Base-by-base conservation (phyloP, 2,888 invertebrate genomes). In the Erebia ligea region DNA sequence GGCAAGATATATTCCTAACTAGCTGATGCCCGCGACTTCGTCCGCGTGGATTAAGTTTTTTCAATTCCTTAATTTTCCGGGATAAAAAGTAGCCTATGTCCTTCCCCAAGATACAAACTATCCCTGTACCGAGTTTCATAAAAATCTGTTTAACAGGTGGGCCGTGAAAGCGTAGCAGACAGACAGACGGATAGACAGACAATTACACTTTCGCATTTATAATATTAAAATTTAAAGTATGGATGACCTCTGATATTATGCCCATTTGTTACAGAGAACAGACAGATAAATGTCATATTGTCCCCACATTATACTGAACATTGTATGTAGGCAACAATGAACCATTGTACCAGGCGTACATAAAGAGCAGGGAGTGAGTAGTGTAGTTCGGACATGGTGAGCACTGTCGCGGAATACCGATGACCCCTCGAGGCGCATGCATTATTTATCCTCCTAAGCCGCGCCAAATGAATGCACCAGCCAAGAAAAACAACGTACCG, bases 361-460 rank as follows among this genome's bases (percentile, higher is more conserved):
- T 71, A 62, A 69, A 58, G 5, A 56, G 63, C 42, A 69, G 62
- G 69, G 68, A 70, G 67, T 62, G 19, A 57, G 61, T 42, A 19
- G 42, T 42, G 68, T 69, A 71, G 71, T 70, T 67, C 59, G 70
- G 71, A 80, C 81, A 81, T 80, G 79, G 83, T 79, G 81, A 78
- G 77, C 80, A 83, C 85, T 74, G 82, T 78, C 80, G 82, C 78
- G 76, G 92, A 91, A 91, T 91, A 89, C 89, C 86, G 88, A 92
- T 91, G 87, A 82, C 88, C 87, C 89, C 86, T 82, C 81, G 77
- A 75, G 83, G 80, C 84, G 81, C 84, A 92, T 92, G 91, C 91
- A 92, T 92, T 91, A 92, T 92, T 90, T 90, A 92, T 92, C 81
- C 81, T 77, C 82, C 87, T 89, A 91, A 91, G 88, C 86, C 89